A percentile compares a stretch with the other conserved stretches of the same genome.
These are phyloP conservation scores for Stictocephala bisonia DNA, from an alignment of 2,888 invertebrate species.

Conservation along the genomic window DNA sequence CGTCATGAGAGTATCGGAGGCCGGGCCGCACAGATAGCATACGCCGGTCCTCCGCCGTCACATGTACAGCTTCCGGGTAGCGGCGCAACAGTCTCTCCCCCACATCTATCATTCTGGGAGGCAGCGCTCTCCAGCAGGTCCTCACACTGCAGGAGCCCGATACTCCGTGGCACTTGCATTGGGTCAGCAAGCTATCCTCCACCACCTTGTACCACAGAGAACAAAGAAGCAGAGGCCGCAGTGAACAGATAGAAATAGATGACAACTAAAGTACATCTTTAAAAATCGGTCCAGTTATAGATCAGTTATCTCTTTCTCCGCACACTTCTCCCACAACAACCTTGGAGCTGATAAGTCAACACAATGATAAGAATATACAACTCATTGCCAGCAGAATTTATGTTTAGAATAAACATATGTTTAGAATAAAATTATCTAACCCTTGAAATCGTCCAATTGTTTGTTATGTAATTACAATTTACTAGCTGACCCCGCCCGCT, in stretches of 20 bases:
- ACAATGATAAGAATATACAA: too few relatives aligned
- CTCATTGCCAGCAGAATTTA: too few relatives aligned
- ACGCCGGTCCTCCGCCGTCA: conserved; percentile 55
- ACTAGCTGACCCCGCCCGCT: too few relatives aligned
- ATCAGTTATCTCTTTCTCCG: too few relatives aligned
- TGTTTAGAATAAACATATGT: too few relatives aligned
- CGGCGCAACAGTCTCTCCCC: conserved; percentile 70
- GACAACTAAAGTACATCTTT: neutral
- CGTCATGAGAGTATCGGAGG: conserved; percentile 63
- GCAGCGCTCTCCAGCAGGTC: conserved; percentile 83
- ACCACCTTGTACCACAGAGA: conserved; percentile 70
- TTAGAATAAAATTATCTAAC: too few relatives aligned
- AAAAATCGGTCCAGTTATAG: too few relatives aligned
- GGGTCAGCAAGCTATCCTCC: conserved; percentile 69
- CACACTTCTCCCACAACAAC: too few relatives aligned
- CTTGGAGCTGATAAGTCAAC: too few relatives aligned
- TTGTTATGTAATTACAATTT: too few relatives aligned
- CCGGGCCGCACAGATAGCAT: conserved; percentile 61
- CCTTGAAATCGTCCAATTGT: too few relatives aligned
- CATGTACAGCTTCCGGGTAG: conserved; percentile 70
- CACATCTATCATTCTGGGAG: conserved; percentile 68
- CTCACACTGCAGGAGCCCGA: conserved; percentile 85
- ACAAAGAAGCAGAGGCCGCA: neutral
- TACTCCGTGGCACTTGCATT: conserved; percentile 88
- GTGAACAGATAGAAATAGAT: neutral